phyloP scores from a whole-genome alignment of 2,113 vertebrate species.

The Anoplopoma fimbria region DNA sequence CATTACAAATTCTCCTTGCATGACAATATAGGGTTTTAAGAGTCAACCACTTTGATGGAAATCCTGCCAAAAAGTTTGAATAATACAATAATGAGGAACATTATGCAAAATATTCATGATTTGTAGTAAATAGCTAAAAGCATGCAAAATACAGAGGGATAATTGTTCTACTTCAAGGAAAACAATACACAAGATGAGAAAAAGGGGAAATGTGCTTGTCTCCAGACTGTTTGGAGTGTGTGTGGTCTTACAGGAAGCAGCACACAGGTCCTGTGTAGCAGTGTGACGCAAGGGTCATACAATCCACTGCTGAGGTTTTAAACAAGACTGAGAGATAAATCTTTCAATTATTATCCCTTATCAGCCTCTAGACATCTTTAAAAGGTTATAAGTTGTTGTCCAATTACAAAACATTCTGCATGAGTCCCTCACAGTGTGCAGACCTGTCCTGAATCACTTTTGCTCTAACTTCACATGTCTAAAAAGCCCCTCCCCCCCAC shows the following conservation, averaged over 20 bases:
- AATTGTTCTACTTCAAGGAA: slow-evolving; percentile 15
- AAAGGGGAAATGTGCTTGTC: slow-evolving; percentile 11
- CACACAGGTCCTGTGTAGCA: slow-evolving; percentile 32
- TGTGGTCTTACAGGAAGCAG: slow-evolving; percentile 49
- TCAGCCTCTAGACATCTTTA: background rate
- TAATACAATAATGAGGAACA: background rate
- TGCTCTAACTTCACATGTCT: slow-evolving; percentile 43
- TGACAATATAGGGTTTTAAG: background rate
- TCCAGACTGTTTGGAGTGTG: slow-evolving; percentile 38
- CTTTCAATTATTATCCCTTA: background rate
- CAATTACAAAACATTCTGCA: slow-evolving; percentile 10
- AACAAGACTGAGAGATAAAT: background rate
- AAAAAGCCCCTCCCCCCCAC: slow-evolving; percentile 8
- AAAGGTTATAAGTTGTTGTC: slow-evolving; percentile 5
- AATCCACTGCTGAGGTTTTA: slow-evolving; percentile 4
- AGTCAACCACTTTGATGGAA: background rate
- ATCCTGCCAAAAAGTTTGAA: background rate
- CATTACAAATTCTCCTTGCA: background rate
- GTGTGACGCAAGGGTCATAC: slow-evolving; percentile 20
- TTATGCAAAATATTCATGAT: background rate
- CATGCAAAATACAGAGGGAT: background rate
- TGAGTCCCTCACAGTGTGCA: slow-evolving; percentile 26
- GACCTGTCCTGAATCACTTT: slow-evolving; percentile 41
- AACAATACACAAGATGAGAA: slow-evolving; percentile 21
- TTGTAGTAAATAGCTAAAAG: slow-evolving; percentile 14